A percentile compares a stretch with the other conserved stretches of the same genome.
Evolutionary conservation across 1,140 invertebrate genomes (phyloP).

Genomic region (Pseudomyrmex concolor): DNA sequence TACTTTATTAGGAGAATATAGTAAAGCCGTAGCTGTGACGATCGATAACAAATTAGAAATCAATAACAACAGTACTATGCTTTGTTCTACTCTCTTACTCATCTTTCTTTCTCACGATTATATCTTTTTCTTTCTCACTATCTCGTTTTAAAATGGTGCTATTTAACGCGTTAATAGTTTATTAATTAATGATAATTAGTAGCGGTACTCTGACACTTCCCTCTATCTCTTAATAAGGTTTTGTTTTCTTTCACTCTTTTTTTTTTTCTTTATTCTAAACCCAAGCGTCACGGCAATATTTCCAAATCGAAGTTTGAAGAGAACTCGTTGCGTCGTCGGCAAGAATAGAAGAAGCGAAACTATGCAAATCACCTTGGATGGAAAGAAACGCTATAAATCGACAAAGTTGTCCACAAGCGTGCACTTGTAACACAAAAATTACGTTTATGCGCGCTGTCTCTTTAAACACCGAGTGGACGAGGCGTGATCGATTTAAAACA

Average conservation of each 20-base stretch:
- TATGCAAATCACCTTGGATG: conserved; percentile 20
- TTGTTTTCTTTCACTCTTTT: conserved; percentile 44
- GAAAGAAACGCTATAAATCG: conserved; percentile 51
- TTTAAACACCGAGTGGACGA: conserved; percentile 19
- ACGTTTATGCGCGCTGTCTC: background rate
- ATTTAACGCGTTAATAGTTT: conserved; percentile 71
- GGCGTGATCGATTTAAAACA: background rate
- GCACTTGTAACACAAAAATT: conserved; percentile 50
- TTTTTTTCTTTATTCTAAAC: conserved; percentile 67
- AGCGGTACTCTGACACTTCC: conserved; percentile 82
- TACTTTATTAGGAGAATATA: conserved; percentile 66
- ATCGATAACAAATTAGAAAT: conserved; percentile 71
- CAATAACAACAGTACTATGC: conserved; percentile 67
- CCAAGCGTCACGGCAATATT: conserved; percentile 76
- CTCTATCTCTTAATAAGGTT: conserved; percentile 69
- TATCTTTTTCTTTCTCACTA: background rate
- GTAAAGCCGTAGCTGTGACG: conserved; percentile 66
- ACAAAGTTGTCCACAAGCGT: conserved; percentile 38
- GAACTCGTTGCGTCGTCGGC: conserved; percentile 23
- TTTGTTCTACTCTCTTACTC: conserved; percentile 8
- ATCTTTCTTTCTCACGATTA: background rate
- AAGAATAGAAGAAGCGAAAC: conserved; percentile 67
- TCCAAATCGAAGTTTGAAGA: conserved; percentile 72
- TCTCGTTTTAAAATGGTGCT: conserved; percentile 71
- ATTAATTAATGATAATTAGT: conserved; percentile 76